Percentiles rank a stretch among this genome's conserved stretches.
Conservation (phyloP, 92 coral and sea anemone genomes). For the Porites cylindrica region DNA sequence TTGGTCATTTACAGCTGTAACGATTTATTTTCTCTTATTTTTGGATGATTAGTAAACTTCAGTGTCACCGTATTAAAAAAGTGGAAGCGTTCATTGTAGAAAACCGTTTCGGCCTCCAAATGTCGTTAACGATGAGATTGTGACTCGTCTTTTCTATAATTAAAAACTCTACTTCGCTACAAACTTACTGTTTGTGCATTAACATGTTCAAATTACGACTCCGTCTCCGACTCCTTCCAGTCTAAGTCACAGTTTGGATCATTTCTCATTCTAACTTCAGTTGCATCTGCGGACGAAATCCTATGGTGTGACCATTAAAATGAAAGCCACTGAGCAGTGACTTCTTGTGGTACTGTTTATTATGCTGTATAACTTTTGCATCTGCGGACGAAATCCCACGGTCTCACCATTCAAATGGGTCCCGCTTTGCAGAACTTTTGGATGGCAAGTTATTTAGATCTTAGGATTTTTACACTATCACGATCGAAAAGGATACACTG, state of each 20-base stretch:
- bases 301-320: no score
- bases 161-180: conserved; percentile 9
- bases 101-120: neutral
- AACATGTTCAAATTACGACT: neutral
- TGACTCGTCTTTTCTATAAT: neutral
- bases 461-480: neutral
- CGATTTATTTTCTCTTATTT: conserved; percentile 16
- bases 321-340: no score
- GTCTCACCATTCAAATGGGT: no score
- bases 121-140: neutral
- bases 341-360: no score
- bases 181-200: neutral
- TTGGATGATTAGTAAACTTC: neutral
- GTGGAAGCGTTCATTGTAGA: neutral
- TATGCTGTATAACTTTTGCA: no score
- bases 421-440: no score
- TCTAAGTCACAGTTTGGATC: neutral
- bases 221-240: no score
- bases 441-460: no score
- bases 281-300: no score
- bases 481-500: neutral
- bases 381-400: no score
- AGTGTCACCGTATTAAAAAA: neutral
- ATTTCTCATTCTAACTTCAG: no score
- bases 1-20: conserved; percentile 21